phyloP scores from a whole-genome alignment of 2,888 invertebrate species.

The Linnaemya vulpina region DNA sequence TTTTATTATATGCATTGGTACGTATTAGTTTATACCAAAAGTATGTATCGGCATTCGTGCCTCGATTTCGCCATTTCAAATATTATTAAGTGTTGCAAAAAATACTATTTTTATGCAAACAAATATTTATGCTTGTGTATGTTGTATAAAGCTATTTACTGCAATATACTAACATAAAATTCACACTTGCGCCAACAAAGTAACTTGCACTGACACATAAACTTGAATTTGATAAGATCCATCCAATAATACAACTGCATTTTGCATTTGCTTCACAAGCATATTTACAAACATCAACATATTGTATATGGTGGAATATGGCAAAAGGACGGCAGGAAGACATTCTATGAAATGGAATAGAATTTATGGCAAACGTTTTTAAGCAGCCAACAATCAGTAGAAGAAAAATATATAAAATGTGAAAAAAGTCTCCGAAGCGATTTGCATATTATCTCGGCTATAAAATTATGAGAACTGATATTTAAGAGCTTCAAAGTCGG shows the following conservation, averaged over 20 bases:
- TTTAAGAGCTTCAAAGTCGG: too few relatives aligned
- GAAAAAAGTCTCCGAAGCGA: too few relatives aligned
- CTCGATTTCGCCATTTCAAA: background rate
- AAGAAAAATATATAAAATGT: background rate
- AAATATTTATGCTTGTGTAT: constrained; percentile 5
- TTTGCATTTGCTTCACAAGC: constrained; percentile 44
- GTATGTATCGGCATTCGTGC: background rate
- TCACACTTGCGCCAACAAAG: background rate
- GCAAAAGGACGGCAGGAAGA: too few relatives aligned
- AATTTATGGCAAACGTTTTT: background rate
- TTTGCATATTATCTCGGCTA: too few relatives aligned
- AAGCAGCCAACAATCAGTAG: background rate
- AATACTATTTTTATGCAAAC: constrained; percentile 22
- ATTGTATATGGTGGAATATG: background rate
- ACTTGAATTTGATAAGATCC: constrained; percentile 45
- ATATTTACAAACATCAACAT: background rate
- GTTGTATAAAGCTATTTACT: constrained; percentile 28
- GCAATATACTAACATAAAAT: background rate
- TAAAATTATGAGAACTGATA: too few relatives aligned
- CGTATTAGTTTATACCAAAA: too few relatives aligned
- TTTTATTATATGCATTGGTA: too few relatives aligned
- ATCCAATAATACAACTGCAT: constrained; percentile 64
- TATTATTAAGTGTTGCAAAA: constrained; percentile 37
- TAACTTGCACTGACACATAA: background rate
- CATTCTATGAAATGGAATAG: background rate